Evolutionary conservation across 1,140 invertebrate species (phyloP), one percentile per base, ranked within the genome.

Genomic region (Homalodisca vitripennis): DNA sequence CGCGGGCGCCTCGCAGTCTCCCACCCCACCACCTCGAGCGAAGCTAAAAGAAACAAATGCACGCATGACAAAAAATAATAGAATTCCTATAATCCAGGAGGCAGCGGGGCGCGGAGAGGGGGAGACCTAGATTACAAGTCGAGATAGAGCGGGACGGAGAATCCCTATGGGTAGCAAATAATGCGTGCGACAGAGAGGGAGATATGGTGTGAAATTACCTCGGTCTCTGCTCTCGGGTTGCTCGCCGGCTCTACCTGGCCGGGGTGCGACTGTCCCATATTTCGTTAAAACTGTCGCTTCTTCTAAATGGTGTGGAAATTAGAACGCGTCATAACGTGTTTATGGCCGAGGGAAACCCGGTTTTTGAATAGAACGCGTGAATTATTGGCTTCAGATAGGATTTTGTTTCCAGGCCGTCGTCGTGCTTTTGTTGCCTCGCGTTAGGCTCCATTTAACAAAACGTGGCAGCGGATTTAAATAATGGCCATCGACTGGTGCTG

Each of bases 31-130:
- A 17, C 34, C 34, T 17, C 34, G 34, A 41, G 34, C 34, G 24
- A 6, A 66, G 29, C 34, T 22, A 66, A 46, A 66, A 14, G 47
- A 66, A 66, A 66, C 63, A 66, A 66, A 66, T 66, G 32, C 63
- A 66, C 63, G 63, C 63, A 66, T 66, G 63, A 66, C 63, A 66
- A 66, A 66, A 65, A 66, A 65, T 65, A 65, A 67, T 67, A 67
- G 63, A 66, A 66, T 66, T 66, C 63, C 63, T 66, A 66, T 66
- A 66, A 66, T 66, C 63, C 63, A 6, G 22, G 32, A 24, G 41
- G 63, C 32, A 46, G 31, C 41, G 27, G 64, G 31, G 63, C 47
- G 62, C 24, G 63, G 17, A 30, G 20, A 57, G 3, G 67, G 57
- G 57, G 60, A 67, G 62, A 46, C 12, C 20, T 48, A 66, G 70